Evolutionary conservation across 2,113 vertebrate genomes (phyloP).

Genomic region (Phycodurus eques): DNA sequence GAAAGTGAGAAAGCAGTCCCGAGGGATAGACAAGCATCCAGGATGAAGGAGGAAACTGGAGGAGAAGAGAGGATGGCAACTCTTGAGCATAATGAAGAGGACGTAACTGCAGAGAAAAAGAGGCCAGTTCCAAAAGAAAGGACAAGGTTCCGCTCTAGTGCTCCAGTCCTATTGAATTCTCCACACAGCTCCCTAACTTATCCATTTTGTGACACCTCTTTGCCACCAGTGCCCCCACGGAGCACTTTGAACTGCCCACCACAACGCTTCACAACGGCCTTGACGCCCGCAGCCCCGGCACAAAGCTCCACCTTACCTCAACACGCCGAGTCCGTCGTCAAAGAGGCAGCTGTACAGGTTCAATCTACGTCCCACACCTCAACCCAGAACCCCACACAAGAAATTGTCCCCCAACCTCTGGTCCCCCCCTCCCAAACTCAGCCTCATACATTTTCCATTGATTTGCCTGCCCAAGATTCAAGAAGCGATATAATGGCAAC

Average conservation of each 20-base stretch:
- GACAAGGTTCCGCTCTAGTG: constrained; percentile 66
- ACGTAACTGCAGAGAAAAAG: constrained; percentile 29
- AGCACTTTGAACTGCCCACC: constrained; percentile 78
- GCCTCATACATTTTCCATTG: constrained; percentile 39
- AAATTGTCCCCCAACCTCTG: neutral
- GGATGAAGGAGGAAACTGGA: constrained; percentile 18
- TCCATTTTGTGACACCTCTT: constrained; percentile 10
- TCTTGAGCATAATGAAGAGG: constrained; percentile 45
- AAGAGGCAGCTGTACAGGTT: neutral
- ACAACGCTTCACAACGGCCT: constrained; percentile 50
- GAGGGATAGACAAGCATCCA: constrained; percentile 54
- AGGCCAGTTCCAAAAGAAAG: constrained; percentile 81
- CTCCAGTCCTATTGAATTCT: neutral
- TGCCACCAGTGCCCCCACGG: constrained; percentile 85
- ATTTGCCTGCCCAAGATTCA: neutral
- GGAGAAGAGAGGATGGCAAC: constrained; percentile 14
- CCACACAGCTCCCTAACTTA: neutral
- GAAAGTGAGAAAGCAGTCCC: constrained; percentile 70
- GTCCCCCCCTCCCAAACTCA: constrained; percentile 8
- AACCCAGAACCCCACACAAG: neutral
- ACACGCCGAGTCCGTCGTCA: neutral
- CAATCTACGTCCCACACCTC: constrained; percentile 1
- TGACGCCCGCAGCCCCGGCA: constrained; percentile 7
- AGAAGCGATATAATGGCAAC: constrained; percentile 11
- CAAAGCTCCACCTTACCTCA: constrained; percentile 14